Evolutionary conservation across 2,113 vertebrate species (phyloP).

Genomic region (Oriolus oriolus): DNA sequence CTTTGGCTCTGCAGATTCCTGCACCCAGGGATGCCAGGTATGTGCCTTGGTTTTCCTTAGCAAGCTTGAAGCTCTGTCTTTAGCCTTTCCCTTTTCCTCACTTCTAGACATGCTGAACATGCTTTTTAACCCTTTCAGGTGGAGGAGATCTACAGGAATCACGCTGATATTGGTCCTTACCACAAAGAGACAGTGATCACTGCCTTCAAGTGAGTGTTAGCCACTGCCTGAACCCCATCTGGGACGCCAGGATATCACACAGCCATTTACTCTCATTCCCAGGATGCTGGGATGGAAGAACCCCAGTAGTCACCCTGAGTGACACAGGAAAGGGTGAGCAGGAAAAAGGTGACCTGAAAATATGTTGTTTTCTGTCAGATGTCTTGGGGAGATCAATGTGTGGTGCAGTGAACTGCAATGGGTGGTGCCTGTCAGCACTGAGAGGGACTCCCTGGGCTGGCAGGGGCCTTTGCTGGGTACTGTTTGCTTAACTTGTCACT

Average conservation of each 20-base stretch:
- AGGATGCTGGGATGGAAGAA: neutral
- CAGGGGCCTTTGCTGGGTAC: neutral
- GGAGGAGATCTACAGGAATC: constrained; percentile 42
- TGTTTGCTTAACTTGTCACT: neutral
- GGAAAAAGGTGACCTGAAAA: neutral
- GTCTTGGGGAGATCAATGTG: neutral
- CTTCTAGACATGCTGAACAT: neutral
- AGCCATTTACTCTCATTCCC: neutral
- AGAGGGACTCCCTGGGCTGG: neutral
- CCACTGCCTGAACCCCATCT: neutral
- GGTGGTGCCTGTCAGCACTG: neutral
- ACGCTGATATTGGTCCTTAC: constrained; percentile 59
- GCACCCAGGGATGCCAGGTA: neutral
- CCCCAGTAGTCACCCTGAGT: neutral
- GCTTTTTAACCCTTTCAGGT: constrained; percentile 44
- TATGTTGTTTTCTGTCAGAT: neutral
- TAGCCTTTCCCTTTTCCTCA: neutral
- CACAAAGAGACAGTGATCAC: constrained; percentile 58
- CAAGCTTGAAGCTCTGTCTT: neutral
- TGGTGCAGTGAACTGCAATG: neutral
- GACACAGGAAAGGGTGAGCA: neutral
- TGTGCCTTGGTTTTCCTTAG: neutral
- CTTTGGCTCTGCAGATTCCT: neutral
- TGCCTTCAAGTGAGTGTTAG: constrained; percentile 70
- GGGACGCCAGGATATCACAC: neutral